Conservation (phyloP, 2,113 vertebrate species). For the Phycodurus eques region DNA sequence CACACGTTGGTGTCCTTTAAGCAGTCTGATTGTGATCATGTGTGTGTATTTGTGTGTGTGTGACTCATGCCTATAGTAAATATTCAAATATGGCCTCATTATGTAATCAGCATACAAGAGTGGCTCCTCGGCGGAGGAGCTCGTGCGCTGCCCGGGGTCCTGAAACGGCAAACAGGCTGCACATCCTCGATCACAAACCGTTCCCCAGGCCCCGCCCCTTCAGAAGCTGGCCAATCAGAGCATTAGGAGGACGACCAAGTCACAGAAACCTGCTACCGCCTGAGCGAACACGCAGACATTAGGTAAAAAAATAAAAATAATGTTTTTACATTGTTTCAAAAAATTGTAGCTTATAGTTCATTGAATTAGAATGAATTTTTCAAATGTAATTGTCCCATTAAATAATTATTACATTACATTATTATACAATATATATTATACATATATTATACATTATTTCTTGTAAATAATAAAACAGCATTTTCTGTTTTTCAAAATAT, state of each 20-base stretch:
- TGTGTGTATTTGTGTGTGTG: not conserved
- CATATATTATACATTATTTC: too few species aligned
- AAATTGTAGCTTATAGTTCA: too few species aligned
- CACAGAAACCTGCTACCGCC: constrained; percentile 50
- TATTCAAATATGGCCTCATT: constrained; percentile 12
- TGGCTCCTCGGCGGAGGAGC: not conserved
- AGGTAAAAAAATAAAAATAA: too few species aligned
- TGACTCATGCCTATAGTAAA: constrained; percentile 17
- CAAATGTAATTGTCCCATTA: too few species aligned
- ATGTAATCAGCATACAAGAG: constrained; percentile 14
- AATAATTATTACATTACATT: too few species aligned
- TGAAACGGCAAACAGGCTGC: constrained; percentile 25
- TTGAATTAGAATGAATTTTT: too few species aligned
- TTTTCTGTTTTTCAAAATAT: too few species aligned
- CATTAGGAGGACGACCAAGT: constrained; percentile 40
- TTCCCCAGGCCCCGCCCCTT: constrained; percentile 34
- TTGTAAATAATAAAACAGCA: too few species aligned
- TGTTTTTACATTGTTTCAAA: too few species aligned
- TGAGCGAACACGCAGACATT: constrained; percentile 25
- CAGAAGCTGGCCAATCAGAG: constrained; percentile 61
- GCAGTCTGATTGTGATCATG: not conserved
- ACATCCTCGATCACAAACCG: constrained; percentile 8
- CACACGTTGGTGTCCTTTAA: not conserved
- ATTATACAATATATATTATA: too few species aligned
- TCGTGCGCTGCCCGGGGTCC: constrained; percentile 50